Evolutionary conservation across 2,797 vertebrate genomes (phyloP), one percentile per base, ranked within the genome.

Genomic region (Acanthurus tractus): DNA sequence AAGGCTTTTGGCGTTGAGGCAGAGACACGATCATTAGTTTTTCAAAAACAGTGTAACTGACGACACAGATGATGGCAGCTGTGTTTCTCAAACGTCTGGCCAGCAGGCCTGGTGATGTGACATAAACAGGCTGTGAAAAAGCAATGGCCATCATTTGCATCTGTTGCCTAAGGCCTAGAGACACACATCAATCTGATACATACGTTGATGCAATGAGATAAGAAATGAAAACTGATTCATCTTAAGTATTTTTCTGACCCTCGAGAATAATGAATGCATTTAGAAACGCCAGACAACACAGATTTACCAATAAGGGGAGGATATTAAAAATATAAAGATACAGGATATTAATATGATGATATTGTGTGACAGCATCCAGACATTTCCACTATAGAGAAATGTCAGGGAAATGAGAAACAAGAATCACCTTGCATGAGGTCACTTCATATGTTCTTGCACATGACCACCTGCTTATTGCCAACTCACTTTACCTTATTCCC

Each of bases 271-370:
- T 10, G 2, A 69, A 52, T 25, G n/a, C 3, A 12, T 17, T 57
- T 25, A 69, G 88, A 91, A 83, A 89, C 15, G 18, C 88, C 89
- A 87, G 88, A 88, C 88, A 87, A 87, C 85, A 76, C 67, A 45
- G 20, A 64, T 63, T 58, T 22, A 29, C 17, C 17, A n/a, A 45
- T 58, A 12, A 22, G 55, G 29, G 56, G 3, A 53, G 29, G 69
- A 58, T 65, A 57, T 49, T 70, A 45, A 73, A 48, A 22, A 56
- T 67, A 22, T 63, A 42, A 53, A 54, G 36, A 63, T 12, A 29
- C 1, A 54, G n/a, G 20, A 49, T 74, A 64, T 44, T 55, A 65
- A 71, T 58, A 36, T 0, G 2, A 34, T 46, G 48, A 62, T 57
- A 64, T 36, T 76, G 73, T 76, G 50, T 63, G 57, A 79, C 36